phyloP scores from a whole-genome alignment of 2,113 vertebrate genomes.

The Leiothrix lutea region DNA sequence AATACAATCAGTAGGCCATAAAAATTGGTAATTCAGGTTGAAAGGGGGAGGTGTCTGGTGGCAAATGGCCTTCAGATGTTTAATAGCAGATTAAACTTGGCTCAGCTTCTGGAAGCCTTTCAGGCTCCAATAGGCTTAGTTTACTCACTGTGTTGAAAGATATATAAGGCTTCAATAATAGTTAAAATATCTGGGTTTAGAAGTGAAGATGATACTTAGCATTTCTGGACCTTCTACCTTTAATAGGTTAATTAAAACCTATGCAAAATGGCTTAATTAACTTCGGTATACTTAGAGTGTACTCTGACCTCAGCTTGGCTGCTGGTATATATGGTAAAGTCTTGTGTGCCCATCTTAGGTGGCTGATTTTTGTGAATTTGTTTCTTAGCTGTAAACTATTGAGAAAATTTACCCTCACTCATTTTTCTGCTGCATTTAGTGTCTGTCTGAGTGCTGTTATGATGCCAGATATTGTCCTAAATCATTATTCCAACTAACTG shows the following conservation, averaged over 20 bases:
- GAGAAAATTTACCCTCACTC: background rate
- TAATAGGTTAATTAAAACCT: background rate
- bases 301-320: background rate
- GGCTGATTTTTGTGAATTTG: background rate
- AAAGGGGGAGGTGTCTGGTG: background rate
- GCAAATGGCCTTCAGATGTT: slow-evolving; percentile 19
- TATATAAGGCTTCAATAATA: background rate
- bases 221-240: background rate
- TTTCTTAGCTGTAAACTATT: background rate
- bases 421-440: background rate
- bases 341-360: background rate
- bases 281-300: background rate
- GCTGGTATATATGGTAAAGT: background rate
- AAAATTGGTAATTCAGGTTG: background rate
- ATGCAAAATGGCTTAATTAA: background rate
- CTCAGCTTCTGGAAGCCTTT: slow-evolving; percentile 1
- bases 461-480: background rate
- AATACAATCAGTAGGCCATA: background rate
- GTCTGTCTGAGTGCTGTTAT: background rate
- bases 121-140: background rate
- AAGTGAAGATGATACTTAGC: background rate
- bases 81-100: slow-evolving; percentile 25
- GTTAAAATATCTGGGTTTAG: background rate
- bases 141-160: background rate
- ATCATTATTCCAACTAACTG: background rate